These are phyloP conservation scores for Dyspetes luteomarginatus DNA, from an alignment of 2,888 invertebrate genomes.

Conservation along the genomic window DNA sequence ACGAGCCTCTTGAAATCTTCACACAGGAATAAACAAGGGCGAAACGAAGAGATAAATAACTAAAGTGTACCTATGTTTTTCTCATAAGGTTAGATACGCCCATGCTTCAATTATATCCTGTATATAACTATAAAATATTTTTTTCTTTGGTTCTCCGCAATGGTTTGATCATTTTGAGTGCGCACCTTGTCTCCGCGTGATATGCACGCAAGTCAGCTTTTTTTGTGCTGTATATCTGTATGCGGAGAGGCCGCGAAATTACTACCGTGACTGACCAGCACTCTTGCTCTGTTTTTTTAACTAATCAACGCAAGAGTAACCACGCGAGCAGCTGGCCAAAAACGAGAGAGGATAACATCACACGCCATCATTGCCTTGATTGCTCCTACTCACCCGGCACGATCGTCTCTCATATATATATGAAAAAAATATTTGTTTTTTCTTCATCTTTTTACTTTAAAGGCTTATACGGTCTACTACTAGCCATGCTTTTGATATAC, in stretches of 20 bases:
- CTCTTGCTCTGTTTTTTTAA: constrained; percentile 24
- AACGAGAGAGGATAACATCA: constrained; percentile 7
- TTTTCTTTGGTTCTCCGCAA: constrained; percentile 32
- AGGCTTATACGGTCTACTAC: not conserved
- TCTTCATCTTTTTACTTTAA: not conserved
- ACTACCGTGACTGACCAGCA: constrained; percentile 54
- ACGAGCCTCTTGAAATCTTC: not conserved
- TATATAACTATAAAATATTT: not conserved
- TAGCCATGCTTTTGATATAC: not conserved
- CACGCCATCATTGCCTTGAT: constrained; percentile 25
- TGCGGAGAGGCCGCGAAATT: constrained; percentile 34
- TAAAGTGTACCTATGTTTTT: constrained; percentile 6
- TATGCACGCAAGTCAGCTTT: constrained; percentile 34
- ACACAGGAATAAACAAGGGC: not conserved
- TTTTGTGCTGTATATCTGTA: not conserved
- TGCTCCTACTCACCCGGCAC: constrained; percentile 8
- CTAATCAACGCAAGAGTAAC: constrained; percentile 32
- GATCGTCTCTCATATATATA: not conserved
- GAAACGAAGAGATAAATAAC: not conserved
- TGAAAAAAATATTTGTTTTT: not conserved
- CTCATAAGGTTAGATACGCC: constrained; percentile 25
- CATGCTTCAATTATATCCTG: constrained; percentile 33
- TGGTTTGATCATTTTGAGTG: constrained; percentile 29
- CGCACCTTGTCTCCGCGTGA: constrained; percentile 35
- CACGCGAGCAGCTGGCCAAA: constrained; percentile 39